Evolutionary conservation across 2,113 vertebrate species (phyloP).

Genomic region (Limanda limanda): DNA sequence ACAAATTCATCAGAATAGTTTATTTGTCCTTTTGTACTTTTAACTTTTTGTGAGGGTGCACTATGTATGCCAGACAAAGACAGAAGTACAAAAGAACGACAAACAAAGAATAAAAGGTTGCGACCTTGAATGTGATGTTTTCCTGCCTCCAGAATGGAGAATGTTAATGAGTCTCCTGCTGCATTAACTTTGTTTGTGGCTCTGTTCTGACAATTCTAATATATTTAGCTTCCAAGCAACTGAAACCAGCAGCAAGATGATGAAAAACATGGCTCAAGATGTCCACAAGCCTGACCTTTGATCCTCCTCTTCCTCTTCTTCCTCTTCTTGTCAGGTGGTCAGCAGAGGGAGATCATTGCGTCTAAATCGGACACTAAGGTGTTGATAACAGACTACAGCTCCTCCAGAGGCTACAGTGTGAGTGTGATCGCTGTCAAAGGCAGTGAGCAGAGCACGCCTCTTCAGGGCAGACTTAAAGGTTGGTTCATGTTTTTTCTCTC

Average conservation of each 20-base stretch:
- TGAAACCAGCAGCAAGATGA: constrained; percentile 9
- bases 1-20: no score
- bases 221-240: constrained; percentile 23
- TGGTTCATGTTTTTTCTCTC: constrained; percentile 18
- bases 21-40: no score
- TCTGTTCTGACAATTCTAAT: background rate
- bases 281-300: constrained; percentile 35
- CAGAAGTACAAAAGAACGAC: background rate
- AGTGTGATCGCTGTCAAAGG: constrained; percentile 79
- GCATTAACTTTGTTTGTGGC: constrained; percentile 3
- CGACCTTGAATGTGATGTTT: constrained; percentile 41
- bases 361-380: constrained; percentile 78
- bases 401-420: constrained; percentile 74
- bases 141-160: constrained; percentile 16
- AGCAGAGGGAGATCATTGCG: constrained; percentile 76
- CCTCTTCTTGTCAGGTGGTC: constrained; percentile 64
- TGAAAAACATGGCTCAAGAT: constrained; percentile 15
- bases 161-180: constrained; percentile 19
- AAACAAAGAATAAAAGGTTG: background rate
- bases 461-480: constrained; percentile 80
- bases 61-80: no score
- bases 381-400: constrained; percentile 80
- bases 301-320: constrained; percentile 1
- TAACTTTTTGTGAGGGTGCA: no score
- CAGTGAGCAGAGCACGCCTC: constrained; percentile 77